Evolutionary conservation across 2,888 invertebrate genomes (phyloP), one percentile per base, ranked within the genome.

Genomic region (Diachrysia chrysitis): DNA sequence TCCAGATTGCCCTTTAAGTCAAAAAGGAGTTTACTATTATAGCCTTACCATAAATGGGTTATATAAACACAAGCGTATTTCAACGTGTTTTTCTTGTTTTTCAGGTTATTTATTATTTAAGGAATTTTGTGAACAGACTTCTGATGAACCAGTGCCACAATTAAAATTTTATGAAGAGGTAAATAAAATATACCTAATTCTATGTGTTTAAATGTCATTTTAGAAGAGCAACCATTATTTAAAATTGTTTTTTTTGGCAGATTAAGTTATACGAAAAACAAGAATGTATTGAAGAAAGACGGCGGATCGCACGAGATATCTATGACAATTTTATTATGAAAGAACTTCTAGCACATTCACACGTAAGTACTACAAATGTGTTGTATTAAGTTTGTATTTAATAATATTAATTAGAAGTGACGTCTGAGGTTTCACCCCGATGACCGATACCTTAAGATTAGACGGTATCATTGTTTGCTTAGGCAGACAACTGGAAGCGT

Each of bases 261-360:
- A 99, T 99, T 92, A 99, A 99, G 96, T 97, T 97, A 93, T 99
- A 98, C 96, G 99, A 99, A 96, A 99, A 99, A 96, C 96, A 99
- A 92, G 99, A 99, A 95, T 98, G 98, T 87, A 97, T 98, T 76
- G 99, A 99, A 87, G 99, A 99, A 90, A 96, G 99, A 90, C 97
- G 98, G 95, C 98, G 98, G 93, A 97, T 98, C 88, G 99, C 99
- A 73, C 97, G 98, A 89, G 99, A 99, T 95, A 99, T 99, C 89
- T 99, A 99, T 96, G 99, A 99, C 96, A 99, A 99, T 96, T 99
- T 99, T 96, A 99, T 99, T 92, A 99, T 99, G 99, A 99, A 99
- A 95, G 99, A 99, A 96, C 97, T 99, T 93, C 96, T 99, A 93
- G 98, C 99, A 83, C 99, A 99, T 96, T 98, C 99, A 87, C 99